Evolutionary conservation across 2,888 invertebrate genomes (phyloP).

Genomic region (Rosalia funebris): DNA sequence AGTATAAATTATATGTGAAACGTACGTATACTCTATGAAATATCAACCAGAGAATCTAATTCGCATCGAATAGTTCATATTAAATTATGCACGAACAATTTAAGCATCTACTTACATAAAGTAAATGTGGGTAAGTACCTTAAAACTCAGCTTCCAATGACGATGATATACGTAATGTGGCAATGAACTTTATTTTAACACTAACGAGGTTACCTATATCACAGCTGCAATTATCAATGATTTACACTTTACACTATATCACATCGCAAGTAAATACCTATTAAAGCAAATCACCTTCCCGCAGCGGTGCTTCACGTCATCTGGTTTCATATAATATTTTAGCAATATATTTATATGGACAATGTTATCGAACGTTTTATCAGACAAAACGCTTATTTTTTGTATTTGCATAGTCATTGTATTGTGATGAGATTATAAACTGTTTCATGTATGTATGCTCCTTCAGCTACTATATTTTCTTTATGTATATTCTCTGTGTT

Average conservation of each 20-base stretch:
- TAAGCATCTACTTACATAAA: too few relatives aligned
- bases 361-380: neutral
- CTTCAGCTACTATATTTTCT: too few relatives aligned
- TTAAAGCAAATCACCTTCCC: neutral
- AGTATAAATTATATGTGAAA: too few relatives aligned
- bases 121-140: too few relatives aligned
- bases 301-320: neutral
- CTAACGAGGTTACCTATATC: neutral
- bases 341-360: neutral
- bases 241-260: neutral
- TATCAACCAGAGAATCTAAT: too few relatives aligned
- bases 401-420: neutral
- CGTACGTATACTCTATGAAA: too few relatives aligned
- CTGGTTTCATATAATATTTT: neutral
- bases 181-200: neutral
- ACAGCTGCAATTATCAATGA: neutral
- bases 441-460: too few relatives aligned
- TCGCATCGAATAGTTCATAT: too few relatives aligned
- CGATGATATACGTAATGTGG: neutral
- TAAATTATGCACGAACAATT: too few relatives aligned
- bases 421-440: too few relatives aligned
- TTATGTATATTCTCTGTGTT: too few relatives aligned
- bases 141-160: too few relatives aligned
- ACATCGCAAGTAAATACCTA: neutral
- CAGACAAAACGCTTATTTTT: neutral